phyloP scores from a whole-genome alignment of 1,140 invertebrate genomes.

The Sinonovacula constricta region DNA sequence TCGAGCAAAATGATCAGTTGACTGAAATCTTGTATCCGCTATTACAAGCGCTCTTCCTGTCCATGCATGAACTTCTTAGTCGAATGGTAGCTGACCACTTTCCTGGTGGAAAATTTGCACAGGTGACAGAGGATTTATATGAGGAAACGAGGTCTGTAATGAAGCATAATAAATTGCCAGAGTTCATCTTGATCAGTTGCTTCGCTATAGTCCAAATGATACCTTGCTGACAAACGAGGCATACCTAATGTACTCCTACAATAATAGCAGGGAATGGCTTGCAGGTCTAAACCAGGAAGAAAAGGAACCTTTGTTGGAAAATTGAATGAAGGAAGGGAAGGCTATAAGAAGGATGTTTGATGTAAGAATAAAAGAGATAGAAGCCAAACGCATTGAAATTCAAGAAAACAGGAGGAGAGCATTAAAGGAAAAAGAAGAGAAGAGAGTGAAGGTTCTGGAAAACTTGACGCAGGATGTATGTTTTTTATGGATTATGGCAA shows the following conservation, averaged over 20 bases:
- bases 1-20: neutral
- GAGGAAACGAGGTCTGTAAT: constrained; percentile 10
- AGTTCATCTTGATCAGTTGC: constrained; percentile 34
- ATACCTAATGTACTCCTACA: constrained; percentile 45
- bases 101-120: constrained; percentile 13
- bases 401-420: constrained; percentile 13
- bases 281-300: constrained; percentile 10
- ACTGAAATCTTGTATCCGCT: neutral
- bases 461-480: constrained; percentile 15
- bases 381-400: constrained; percentile 15
- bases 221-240: constrained; percentile 25
- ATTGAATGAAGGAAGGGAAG: constrained; percentile 30
- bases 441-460: constrained; percentile 15
- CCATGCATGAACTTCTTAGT: constrained; percentile 5
- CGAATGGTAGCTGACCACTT: constrained; percentile 29
- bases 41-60: neutral
- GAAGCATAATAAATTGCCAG: constrained; percentile 47
- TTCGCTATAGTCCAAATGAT: constrained; percentile 31
- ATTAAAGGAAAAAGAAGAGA: constrained; percentile 13
- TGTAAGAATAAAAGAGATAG: constrained; percentile 17
- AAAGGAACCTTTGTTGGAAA: no score
- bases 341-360: constrained; percentile 22
- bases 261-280: constrained; percentile 27
- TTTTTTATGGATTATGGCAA: constrained; percentile 28
- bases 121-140: neutral